Base-by-base conservation (phyloP, 2,888 invertebrate species). In the Antheraea yamamai region DNA sequence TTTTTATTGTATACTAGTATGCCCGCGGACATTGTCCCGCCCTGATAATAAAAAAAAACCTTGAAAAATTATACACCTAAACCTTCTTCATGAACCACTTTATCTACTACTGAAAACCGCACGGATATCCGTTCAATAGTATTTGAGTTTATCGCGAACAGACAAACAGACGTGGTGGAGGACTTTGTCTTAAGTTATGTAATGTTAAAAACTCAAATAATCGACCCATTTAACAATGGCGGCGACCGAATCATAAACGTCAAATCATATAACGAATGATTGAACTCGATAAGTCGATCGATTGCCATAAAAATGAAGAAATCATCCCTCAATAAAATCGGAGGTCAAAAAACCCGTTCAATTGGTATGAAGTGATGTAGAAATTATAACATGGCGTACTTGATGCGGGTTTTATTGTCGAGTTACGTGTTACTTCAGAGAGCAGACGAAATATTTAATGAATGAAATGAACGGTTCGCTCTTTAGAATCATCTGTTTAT, bases 371-470 rank as follows among this genome's bases (percentile, higher is more conserved):
- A 75, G 83, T 85, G 90, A 91, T 90, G 88, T 86, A 88, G 82
- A 89, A 87, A 90, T 89, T 91, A 85, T 83, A 85, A 85, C 81
- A 79, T 79, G 81, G 75, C 76, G 73, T 75, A 75, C 66, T 74
- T 74, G 78, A 91, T 92, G 91, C 91, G 92, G 92, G 92, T 88
- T 86, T 84, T 85, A 84, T 85, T 83, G 79, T 81, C 61, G 61
- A 30, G 51, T 73, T 70, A 47, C 47, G 47, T 47, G 39, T n/a
- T 39, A n/a, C 20, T 39, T 6, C 77, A 74, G 78, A 72, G 70
- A 70, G 70, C 76, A 79, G 79, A 79, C 81, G 26, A 66, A 30
- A 80, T 83, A 78, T 82, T 81, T 81, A 83, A 84, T 85, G 81
- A 86, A 87, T 81, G 79, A 81, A 66, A 30, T 66, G 64, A 66